phyloP scores from a whole-genome alignment of 2,113 vertebrate genomes.

The Henicopernis longicauda region DNA sequence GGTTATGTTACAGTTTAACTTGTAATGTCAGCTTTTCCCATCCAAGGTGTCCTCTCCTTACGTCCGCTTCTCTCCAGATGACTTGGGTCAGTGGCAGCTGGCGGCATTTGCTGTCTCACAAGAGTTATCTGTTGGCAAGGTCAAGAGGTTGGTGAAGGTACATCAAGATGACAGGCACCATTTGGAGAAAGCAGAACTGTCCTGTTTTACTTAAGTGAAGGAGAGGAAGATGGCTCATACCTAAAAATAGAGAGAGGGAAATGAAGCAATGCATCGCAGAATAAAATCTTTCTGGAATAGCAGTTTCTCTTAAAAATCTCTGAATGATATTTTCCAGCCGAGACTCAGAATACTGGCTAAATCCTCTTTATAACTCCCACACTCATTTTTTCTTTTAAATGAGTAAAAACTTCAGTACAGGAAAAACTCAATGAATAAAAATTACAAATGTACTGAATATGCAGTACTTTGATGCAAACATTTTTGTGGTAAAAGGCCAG shows the following conservation, averaged over 20 bases:
- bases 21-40: not conserved
- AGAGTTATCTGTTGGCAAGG: not conserved
- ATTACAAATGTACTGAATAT: conserved; percentile 22
- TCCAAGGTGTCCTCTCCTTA: not conserved
- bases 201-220: not conserved
- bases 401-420: conserved; percentile 4
- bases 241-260: not conserved
- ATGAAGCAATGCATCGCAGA: not conserved
- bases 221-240: not conserved
- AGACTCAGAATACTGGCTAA: not conserved
- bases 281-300: conserved; percentile 19
- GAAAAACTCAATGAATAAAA: conserved; percentile 34
- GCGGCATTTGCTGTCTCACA: not conserved
- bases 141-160: not conserved
- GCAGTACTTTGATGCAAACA: conserved; percentile 9
- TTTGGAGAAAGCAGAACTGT: not conserved
- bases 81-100: not conserved
- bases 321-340: not conserved
- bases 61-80: not conserved
- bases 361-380: not conserved
- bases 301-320: conserved; percentile 1
- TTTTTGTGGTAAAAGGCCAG: conserved; percentile 8
- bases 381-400: not conserved
- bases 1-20: not conserved
- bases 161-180: not conserved